Percentiles rank a stretch among this genome's conserved stretches.
Evolutionary conservation across 2,797 vertebrate species (phyloP).

Genomic region (Micropoecilia bifurca): DNA sequence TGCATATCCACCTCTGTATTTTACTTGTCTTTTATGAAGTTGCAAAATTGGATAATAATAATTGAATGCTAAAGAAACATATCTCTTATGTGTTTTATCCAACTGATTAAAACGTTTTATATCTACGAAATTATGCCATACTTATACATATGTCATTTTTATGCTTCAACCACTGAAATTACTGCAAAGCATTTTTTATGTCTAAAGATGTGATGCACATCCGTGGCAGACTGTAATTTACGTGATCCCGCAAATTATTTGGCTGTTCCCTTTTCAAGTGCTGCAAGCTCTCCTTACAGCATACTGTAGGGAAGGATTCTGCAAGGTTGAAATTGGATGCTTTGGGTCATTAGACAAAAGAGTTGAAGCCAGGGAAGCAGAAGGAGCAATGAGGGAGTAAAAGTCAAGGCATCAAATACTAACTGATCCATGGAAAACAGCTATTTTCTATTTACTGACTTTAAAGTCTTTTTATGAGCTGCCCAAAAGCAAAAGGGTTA

Average conservation of each 20-base stretch:
- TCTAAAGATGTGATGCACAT: constrained; percentile 1
- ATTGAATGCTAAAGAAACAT: neutral
- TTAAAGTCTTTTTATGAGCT: constrained; percentile 13
- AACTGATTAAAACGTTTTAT: neutral
- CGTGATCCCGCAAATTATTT: neutral
- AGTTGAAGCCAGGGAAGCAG: neutral
- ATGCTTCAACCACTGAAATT: neutral
- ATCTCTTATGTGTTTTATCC: constrained; percentile 1
- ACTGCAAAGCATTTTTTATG: neutral
- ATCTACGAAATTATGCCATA: neutral
- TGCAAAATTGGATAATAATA: neutral
- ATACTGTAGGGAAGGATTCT: neutral
- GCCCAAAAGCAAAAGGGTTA: constrained; percentile 1
- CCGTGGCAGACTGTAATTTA: constrained; percentile 2
- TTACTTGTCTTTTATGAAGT: neutral
- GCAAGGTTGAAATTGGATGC: constrained; percentile 1
- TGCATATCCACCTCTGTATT: neutral
- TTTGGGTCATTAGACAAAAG: neutral
- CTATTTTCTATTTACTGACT: constrained; percentile 12
- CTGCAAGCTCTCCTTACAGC: neutral
- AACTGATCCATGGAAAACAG: constrained; percentile 1
- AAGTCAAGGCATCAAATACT: neutral
- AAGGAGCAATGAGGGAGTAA: neutral
- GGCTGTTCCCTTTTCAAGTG: constrained; percentile 6
- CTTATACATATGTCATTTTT: neutral